A percentile compares a stretch with the other conserved stretches of the same genome.
Conservation (phyloP, 2,113 vertebrate species). For the Tachycineta bicolor region DNA sequence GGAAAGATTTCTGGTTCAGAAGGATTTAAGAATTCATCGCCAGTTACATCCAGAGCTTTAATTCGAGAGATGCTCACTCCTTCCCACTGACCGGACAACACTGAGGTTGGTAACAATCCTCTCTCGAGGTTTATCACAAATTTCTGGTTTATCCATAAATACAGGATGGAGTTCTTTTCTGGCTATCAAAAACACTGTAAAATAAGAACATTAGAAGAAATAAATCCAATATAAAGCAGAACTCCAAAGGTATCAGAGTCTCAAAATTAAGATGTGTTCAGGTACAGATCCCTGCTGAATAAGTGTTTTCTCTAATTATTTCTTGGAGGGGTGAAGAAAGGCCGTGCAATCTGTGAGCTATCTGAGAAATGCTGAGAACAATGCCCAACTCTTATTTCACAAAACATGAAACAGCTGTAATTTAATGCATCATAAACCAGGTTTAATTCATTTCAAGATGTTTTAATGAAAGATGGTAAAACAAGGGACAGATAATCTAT, state of each 20-base stretch:
- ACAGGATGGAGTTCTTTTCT: background rate
- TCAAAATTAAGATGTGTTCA: background rate
- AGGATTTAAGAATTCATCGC: background rate
- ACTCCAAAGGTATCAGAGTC: background rate
- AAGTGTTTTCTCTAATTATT: background rate
- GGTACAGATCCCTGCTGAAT: background rate
- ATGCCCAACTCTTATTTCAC: background rate
- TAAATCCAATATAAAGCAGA: background rate
- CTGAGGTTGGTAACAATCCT: background rate
- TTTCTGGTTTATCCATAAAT: background rate
- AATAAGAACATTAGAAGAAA: background rate
- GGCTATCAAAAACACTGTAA: background rate
- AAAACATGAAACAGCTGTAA: constrained; percentile 26
- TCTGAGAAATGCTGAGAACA: background rate
- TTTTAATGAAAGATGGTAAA: constrained; percentile 10
- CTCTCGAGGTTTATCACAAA: background rate
- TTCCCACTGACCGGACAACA: background rate
- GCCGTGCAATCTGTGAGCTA: background rate
- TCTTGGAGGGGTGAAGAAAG: background rate
- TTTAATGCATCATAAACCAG: constrained; percentile 31
- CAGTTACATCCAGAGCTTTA: background rate
- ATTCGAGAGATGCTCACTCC: background rate
- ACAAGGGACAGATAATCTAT: constrained; percentile 37
- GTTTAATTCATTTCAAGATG: background rate
- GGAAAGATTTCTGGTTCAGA: background rate